Conservation (phyloP, 2,888 invertebrate species). For the Drosophila formosana region DNA sequence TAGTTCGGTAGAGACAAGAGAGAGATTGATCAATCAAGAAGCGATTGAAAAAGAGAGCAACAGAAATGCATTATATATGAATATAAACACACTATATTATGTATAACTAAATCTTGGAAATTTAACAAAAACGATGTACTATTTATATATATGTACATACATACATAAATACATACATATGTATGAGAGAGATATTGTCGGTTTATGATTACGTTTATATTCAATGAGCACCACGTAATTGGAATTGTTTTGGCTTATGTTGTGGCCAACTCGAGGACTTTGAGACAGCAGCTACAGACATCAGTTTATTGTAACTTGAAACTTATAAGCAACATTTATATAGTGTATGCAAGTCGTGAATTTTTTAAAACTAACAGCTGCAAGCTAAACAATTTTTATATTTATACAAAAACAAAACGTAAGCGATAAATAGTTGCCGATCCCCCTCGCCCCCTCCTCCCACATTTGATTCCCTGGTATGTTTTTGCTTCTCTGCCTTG, state of each 20-base stretch:
- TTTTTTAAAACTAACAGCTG: conserved; percentile 67
- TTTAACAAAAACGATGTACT: conserved; percentile 52
- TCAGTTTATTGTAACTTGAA: conserved; percentile 40
- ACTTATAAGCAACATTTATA: conserved; percentile 50
- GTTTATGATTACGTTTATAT: conserved; percentile 44
- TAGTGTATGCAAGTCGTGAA: conserved; percentile 50
- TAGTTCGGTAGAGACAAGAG: conserved; percentile 25
- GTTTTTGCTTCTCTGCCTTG: conserved; percentile 39
- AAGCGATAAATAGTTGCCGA: conserved; percentile 56
- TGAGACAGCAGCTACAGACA: conserved; percentile 44
- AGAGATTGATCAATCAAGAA: conserved; percentile 35
- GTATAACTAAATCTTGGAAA: conserved; percentile 57
- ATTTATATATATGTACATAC: conserved; percentile 64
- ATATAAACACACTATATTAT: conserved; percentile 69
- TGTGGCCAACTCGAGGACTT: conserved; percentile 39
- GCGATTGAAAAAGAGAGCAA: conserved; percentile 39
- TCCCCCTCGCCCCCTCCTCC: conserved; percentile 13
- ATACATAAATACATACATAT: conserved; percentile 18
- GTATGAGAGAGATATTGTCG: conserved; percentile 50
- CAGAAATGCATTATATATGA: conserved; percentile 70
- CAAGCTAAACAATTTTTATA: conserved; percentile 72
- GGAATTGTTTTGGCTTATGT: conserved; percentile 34
- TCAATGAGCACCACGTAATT: conserved; percentile 21
- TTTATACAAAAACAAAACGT: conserved; percentile 56
- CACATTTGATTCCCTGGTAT: conserved; percentile 4